phyloP scores from a whole-genome alignment of 2,888 invertebrate species.

The Spodoptera picta region DNA sequence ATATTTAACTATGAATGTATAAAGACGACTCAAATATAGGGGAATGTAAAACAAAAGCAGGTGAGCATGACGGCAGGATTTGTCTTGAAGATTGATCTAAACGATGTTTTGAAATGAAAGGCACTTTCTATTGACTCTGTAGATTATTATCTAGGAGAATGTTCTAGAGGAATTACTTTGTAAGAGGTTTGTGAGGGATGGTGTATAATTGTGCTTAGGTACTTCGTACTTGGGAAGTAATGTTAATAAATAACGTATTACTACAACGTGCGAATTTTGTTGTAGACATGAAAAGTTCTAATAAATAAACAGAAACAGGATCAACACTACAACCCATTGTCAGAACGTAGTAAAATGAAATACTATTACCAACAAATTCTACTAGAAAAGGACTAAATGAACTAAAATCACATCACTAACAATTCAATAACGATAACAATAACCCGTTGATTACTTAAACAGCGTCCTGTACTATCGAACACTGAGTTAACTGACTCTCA shows the following conservation, averaged over 20 bases:
- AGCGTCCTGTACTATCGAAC: constrained; percentile 28
- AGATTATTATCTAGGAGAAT: not conserved
- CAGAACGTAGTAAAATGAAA: no score
- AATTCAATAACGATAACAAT: constrained; percentile 16
- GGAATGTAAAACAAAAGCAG: constrained; percentile 17
- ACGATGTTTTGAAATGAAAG: not conserved
- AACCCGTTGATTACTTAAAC: constrained; percentile 28
- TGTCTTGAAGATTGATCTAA: constrained; percentile 1
- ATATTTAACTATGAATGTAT: constrained; percentile 39
- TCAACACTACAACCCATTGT: no score
- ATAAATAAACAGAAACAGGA: no score
- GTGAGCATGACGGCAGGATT: constrained; percentile 5
- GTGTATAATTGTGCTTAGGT: no score
- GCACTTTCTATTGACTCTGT: not conserved
- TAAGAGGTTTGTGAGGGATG: no score
- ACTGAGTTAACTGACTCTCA: constrained; percentile 23
- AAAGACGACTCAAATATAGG: constrained; percentile 30
- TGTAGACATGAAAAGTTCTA: no score
- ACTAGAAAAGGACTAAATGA: not conserved
- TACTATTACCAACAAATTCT: not conserved
- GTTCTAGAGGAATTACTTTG: no score
- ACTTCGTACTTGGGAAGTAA: no score
- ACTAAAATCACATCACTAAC: not conserved
- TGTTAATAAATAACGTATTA: no score
- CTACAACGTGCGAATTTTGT: no score